These are phyloP conservation scores for Napeogenes inachia DNA, from an alignment of 2,888 invertebrate species.

Conservation along the genomic window DNA sequence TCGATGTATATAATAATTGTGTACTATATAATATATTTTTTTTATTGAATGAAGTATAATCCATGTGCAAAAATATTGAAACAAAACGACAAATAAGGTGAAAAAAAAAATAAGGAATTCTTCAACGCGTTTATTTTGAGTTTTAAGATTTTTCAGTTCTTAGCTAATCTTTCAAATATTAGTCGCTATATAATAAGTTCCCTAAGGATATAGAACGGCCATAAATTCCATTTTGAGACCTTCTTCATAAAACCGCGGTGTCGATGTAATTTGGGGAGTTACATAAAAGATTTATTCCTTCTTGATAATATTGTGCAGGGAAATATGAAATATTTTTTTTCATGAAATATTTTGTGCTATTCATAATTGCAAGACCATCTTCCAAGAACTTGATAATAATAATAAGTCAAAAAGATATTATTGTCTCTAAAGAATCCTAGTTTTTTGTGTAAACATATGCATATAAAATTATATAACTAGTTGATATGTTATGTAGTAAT, in stretches of 20 bases:
- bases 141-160: slow-evolving; percentile 34
- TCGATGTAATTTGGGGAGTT: slow-evolving; percentile 22
- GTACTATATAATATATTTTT: too few relatives aligned
- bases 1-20: too few relatives aligned
- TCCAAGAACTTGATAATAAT: neutral
- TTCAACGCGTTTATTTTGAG: slow-evolving; percentile 1
- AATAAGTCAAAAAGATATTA: neutral
- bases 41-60: too few relatives aligned
- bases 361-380: neutral
- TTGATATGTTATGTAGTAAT: too few relatives aligned
- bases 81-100: too few relatives aligned
- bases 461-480: too few relatives aligned
- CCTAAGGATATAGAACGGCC: slow-evolving; percentile 57
- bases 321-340: neutral
- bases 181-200: slow-evolving; percentile 52
- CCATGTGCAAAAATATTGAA: too few relatives aligned
- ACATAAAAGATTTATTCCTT: neutral
- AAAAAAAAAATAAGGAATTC: too few relatives aligned
- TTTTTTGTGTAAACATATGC: too few relatives aligned
- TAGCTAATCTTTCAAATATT: slow-evolving; percentile 24
- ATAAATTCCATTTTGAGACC: slow-evolving; percentile 61
- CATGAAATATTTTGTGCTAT: neutral
- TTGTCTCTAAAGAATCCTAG: too few relatives aligned
- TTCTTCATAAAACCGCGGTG: slow-evolving; percentile 38
- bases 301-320: neutral